Evolutionary conservation across 2,888 invertebrate genomes (phyloP).

Genomic region (Cheilosia soror): DNA sequence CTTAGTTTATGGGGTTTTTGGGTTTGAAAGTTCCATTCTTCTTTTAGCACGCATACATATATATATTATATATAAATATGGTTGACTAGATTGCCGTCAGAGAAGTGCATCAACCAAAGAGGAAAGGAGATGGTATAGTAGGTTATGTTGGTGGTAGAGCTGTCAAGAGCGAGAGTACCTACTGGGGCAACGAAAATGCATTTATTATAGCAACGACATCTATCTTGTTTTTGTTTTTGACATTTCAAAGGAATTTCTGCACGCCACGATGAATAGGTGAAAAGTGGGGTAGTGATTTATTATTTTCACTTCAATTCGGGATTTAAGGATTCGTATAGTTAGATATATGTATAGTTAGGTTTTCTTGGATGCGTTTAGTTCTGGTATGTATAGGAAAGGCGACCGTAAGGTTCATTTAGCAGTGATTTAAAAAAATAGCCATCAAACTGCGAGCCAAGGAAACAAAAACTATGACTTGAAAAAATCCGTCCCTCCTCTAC

Average conservation of each 20-base stretch:
- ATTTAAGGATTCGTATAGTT: constrained; percentile 35
- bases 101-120: constrained; percentile 46
- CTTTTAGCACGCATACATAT: constrained; percentile 4
- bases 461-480: too few species aligned
- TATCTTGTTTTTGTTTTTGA: constrained; percentile 75
- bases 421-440: background rate
- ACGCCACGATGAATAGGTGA: constrained; percentile 68
- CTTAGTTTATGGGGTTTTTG: constrained; percentile 71
- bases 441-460: too few species aligned
- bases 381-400: background rate
- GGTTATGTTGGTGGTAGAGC: background rate
- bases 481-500: too few species aligned
- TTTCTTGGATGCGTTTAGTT: constrained; percentile 19
- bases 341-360: background rate
- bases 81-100: constrained; percentile 68
- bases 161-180: constrained; percentile 48
- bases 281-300: constrained; percentile 72
- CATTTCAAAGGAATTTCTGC: constrained; percentile 70
- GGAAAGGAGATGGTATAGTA: background rate
- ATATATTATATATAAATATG: constrained; percentile 9
- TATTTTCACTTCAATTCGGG: constrained; percentile 68
- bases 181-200: constrained; percentile 51
- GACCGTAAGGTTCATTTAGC: background rate
- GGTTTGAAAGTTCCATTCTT: constrained; percentile 63
- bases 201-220: constrained; percentile 73